Evolutionary conservation across 23 tunicate genomes (phyloP).

Genomic region (Clavelina lepadiformis): DNA sequence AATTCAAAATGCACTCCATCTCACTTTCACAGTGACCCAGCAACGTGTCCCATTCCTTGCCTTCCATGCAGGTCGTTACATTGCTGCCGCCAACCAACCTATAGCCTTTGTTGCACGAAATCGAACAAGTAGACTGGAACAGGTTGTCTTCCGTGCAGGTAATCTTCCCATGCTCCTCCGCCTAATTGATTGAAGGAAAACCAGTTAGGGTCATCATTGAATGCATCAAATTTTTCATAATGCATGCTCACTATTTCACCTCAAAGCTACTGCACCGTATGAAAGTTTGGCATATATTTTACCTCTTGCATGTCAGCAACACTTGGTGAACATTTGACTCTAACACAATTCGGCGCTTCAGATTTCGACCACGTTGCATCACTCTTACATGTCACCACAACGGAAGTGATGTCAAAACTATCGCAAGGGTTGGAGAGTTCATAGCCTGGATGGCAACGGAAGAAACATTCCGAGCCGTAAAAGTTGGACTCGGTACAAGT

Average conservation of each 20-base stretch:
- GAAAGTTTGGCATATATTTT: too few relatives aligned
- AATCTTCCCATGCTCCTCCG: slow-evolving; percentile 38
- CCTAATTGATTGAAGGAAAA: too few relatives aligned
- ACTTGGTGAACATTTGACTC: slow-evolving; percentile 28
- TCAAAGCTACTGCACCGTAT: too few relatives aligned
- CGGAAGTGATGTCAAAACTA: slow-evolving; percentile 34
- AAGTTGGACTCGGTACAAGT: slow-evolving; percentile 42
- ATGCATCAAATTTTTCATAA: too few relatives aligned
- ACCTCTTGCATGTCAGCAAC: slow-evolving; percentile 33
- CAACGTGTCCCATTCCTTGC: slow-evolving; percentile 26
- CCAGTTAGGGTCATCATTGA: too few relatives aligned
- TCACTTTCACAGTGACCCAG: slow-evolving; percentile 58
- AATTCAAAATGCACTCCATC: slow-evolving; percentile 5
- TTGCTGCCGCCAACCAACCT: slow-evolving; percentile 22
- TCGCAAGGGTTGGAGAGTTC: slow-evolving; percentile 36
- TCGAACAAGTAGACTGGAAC: slow-evolving; percentile 45
- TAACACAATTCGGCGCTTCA: slow-evolving; percentile 31
- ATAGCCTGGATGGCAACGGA: slow-evolving; percentile 48
- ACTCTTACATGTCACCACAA: slow-evolving; percentile 30
- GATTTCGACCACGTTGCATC: slow-evolving; percentile 35
- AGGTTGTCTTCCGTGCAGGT: slow-evolving; percentile 41
- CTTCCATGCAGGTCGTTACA: slow-evolving; percentile 25
- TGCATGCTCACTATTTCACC: too few relatives aligned
- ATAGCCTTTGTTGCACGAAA: slow-evolving; percentile 65
- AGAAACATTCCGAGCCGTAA: slow-evolving; percentile 48